A percentile compares a stretch with the other conserved stretches of the same genome.
Evolutionary conservation across 2,113 vertebrate genomes (phyloP).

Genomic region (Pleuronectes platessa): DNA sequence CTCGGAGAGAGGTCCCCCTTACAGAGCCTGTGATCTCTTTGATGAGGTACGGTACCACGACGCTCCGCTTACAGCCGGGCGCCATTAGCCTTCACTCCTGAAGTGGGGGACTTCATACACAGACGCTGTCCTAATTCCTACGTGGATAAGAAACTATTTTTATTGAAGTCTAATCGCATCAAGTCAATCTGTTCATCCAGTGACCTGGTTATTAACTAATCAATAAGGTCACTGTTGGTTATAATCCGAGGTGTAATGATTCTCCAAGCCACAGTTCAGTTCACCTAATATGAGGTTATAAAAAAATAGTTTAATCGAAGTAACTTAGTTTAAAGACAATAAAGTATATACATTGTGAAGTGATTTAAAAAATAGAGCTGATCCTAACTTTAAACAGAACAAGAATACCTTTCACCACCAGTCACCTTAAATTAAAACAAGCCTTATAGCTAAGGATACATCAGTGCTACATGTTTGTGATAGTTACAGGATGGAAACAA

Average conservation of each 20-base stretch:
- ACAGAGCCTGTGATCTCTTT: conserved; percentile 96
- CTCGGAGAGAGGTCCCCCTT: conserved; percentile 96
- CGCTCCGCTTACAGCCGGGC: not conserved
- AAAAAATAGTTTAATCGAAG: not conserved
- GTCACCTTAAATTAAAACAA: too few relatives aligned
- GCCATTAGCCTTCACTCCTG: not conserved
- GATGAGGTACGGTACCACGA: conserved; percentile 89
- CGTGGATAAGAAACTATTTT: not conserved
- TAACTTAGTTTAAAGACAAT: not conserved
- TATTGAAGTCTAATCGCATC: not conserved
- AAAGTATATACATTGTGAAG: not conserved
- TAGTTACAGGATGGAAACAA: too few relatives aligned
- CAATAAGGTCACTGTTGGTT: not conserved
- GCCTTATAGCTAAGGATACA: too few relatives aligned
- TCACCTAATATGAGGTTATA: not conserved
- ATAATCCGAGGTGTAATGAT: not conserved
- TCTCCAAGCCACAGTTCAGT: too few relatives aligned
- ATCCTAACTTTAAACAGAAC: not conserved
- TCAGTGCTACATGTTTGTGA: too few relatives aligned
- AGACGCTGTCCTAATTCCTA: not conserved
- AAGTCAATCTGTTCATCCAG: not conserved
- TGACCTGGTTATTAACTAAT: not conserved
- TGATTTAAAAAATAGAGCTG: too few relatives aligned
- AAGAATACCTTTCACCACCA: not conserved
- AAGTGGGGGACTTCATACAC: not conserved